Evolutionary conservation across 2,113 vertebrate genomes (phyloP), one percentile per base, ranked within the genome.

Genomic region (Pica pica): DNA sequence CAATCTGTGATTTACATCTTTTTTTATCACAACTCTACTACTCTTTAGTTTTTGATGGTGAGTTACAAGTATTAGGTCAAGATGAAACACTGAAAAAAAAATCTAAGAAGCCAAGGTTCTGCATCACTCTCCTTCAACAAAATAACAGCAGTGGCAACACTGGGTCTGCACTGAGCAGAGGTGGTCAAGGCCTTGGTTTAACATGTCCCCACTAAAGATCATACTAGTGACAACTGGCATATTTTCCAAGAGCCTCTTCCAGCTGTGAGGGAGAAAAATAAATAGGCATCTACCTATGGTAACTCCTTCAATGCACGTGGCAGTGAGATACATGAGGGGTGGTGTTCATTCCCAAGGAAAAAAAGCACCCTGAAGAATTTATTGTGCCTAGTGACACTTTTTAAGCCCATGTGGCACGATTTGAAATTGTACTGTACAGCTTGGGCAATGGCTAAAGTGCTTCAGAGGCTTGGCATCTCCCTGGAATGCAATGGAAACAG

Each of bases 321-420:
- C 61, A 59, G 23, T 35, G 33, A 83, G 35, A 50, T 33, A 50
- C 23, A 24, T 0, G 1, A 70, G 16, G 39, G 27, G 33, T 55
- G 9, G 39, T 35, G 44, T 7, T 67, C 21, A 39, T 47, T 85
- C 5, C 55, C 42, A 65, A 83, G 37, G 69, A 14, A 35, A 70
- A 90, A 70, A 31, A 26, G 20, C 55, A 56, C 31, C 64, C 28
- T 77, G 26, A 63, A 76, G 35, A 46, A 31, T 4, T 6, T 13
- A 13, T 11, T 65, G 27, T 47, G 59, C n/a, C 57, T 2, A 3
- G 42, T 15, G 39, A 57, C 6, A 35, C 37, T 61, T 53, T 80
- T 46, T 41, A 42, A 90, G 10, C 8, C 27, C 13, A 9, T 0
- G 22, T 22, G 39, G 33, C 56, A 46, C 0, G 1, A 50, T 84